phyloP scores from a whole-genome alignment of 2,888 invertebrate species.

The Cerastis rubricosa region DNA sequence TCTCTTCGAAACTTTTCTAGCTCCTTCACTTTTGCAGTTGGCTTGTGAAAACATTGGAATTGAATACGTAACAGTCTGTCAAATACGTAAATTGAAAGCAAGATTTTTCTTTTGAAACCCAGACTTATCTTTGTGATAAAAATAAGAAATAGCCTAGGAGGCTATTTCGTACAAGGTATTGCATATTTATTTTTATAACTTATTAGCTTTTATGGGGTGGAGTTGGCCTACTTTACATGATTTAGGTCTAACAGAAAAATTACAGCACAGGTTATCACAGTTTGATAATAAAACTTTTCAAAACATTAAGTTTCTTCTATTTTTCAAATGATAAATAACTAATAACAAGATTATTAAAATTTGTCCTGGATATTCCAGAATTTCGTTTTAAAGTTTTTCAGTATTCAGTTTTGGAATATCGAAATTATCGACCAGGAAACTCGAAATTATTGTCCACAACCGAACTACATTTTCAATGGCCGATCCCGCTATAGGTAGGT shows the following conservation, averaged over 20 bases:
- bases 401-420: neutral
- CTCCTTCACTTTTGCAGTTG: slow-evolving; percentile 11
- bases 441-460: neutral
- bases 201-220: neutral
- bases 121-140: neutral
- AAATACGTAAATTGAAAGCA: neutral
- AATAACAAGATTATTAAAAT: neutral
- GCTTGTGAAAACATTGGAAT: slow-evolving; percentile 22
- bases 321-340: slow-evolving; percentile 1
- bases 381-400: neutral
- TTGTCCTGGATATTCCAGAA: neutral
- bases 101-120: neutral
- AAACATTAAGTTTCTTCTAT: neutral
- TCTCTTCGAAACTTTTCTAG: slow-evolving; percentile 18
- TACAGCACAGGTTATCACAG: neutral
- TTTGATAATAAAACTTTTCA: neutral
- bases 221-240: neutral
- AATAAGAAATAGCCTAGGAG: neutral
- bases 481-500: neutral
- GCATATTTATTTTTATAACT: slow-evolving; percentile 2
- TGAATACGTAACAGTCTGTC: slow-evolving; percentile 15
- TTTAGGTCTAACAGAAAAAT: no score
- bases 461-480: slow-evolving; percentile 13
- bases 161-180: neutral
- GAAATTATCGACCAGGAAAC: neutral